Evolutionary conservation across 2,888 invertebrate species (phyloP).

Genomic region (Dastarcus helophoroides): DNA sequence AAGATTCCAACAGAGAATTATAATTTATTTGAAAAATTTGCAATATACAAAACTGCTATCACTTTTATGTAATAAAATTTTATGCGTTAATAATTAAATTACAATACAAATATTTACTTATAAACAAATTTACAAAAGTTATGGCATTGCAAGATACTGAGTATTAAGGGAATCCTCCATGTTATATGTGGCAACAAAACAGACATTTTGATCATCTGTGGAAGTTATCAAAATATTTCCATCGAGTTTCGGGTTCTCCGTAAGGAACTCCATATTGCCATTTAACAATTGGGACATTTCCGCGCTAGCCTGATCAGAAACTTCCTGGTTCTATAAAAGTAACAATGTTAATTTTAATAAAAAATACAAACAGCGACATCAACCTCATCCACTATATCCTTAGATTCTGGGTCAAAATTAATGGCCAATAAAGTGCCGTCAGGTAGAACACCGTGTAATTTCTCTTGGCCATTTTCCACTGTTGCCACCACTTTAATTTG

Average conservation of each 20-base stretch:
- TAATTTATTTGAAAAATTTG: too few relatives aligned
- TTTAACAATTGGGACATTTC: conserved; percentile 1
- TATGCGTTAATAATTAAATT: too few relatives aligned
- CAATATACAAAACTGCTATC: too few relatives aligned
- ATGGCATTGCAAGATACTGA: conserved; percentile 37
- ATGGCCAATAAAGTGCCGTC: conserved; percentile 37
- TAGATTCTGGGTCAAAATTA: conserved; percentile 20
- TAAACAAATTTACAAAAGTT: too few relatives aligned
- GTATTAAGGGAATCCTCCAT: conserved; percentile 35
- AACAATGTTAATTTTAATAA: neutral
- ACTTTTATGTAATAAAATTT: too few relatives aligned
- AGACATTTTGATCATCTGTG: conserved; percentile 47
- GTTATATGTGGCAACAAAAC: conserved; percentile 48
- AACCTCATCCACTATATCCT: conserved; percentile 1
- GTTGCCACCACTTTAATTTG: conserved; percentile 49
- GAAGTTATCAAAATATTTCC: conserved; percentile 32
- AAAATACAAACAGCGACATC: neutral
- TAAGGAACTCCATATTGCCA: neutral
- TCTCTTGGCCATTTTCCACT: conserved; percentile 42
- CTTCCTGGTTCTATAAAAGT: neutral
- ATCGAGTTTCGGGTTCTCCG: conserved; percentile 9
- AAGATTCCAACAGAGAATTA: too few relatives aligned
- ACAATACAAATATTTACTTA: too few relatives aligned
- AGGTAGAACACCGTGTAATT: conserved; percentile 36
- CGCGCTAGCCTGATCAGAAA: neutral